Conservation (phyloP, 2,113 vertebrate species). For the Cyprinodon brontotheroides region DNA sequence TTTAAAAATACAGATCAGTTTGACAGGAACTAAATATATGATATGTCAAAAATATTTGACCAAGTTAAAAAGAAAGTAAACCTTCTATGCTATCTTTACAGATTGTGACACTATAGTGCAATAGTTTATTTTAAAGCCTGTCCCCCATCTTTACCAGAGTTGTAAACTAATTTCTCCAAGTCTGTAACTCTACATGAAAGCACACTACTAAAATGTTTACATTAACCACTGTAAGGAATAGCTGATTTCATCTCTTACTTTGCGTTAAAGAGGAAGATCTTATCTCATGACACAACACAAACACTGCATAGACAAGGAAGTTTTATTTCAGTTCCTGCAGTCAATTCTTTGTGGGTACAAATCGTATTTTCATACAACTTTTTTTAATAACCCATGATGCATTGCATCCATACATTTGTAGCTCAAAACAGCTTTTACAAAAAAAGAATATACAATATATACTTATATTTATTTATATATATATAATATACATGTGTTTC, state of each 20-base stretch:
- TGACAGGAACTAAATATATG: neutral
- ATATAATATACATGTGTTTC: slow-evolving; percentile 77
- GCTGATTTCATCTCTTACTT: neutral
- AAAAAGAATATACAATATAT: slow-evolving; percentile 82
- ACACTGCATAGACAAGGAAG: slow-evolving; percentile 86
- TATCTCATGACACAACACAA: slow-evolving; percentile 65
- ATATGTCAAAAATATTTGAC: neutral
- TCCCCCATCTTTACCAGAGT: no score
- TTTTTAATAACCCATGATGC: slow-evolving; percentile 82
- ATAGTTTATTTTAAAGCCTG: no score
- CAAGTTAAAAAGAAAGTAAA: neutral
- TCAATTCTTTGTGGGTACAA: slow-evolving; percentile 80
- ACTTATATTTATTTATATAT: slow-evolving; percentile 78
- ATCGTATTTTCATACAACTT: slow-evolving; percentile 75
- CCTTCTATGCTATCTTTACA: no score
- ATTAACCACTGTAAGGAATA: no score
- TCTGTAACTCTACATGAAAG: neutral
- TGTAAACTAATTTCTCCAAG: neutral
- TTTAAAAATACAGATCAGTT: neutral
- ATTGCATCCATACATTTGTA: slow-evolving; percentile 84
- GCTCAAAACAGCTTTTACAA: slow-evolving; percentile 84
- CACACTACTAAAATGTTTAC: neutral
- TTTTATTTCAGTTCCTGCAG: slow-evolving; percentile 81
- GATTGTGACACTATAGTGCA: no score
- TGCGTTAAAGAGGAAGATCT: neutral